phyloP scores from a whole-genome alignment of 2,113 vertebrate species.

The Circaetus cinerascens region DNA sequence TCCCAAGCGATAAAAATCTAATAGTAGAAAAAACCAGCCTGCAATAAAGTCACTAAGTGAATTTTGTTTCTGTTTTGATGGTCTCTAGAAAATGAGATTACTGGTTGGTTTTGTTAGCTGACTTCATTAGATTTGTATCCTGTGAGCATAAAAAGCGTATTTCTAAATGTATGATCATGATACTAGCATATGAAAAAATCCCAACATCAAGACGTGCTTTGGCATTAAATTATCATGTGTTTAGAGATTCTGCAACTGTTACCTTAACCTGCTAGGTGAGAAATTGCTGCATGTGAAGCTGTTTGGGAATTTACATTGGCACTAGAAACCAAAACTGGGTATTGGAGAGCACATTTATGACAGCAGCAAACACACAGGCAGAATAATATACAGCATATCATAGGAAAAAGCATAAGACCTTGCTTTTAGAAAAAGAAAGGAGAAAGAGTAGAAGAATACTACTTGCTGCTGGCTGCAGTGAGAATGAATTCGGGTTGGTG shows the following conservation, averaged over 20 bases:
- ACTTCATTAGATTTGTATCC: not conserved
- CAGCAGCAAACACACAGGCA: not conserved
- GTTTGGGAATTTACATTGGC: not conserved
- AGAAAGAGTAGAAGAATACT: not conserved
- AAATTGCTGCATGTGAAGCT: not conserved
- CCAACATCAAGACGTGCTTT: not conserved
- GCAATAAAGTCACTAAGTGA: not conserved
- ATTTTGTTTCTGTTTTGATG: conserved; percentile 16
- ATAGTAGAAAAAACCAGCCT: not conserved
- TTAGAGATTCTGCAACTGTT: not conserved
- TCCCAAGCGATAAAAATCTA: not conserved
- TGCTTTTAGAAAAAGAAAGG: not conserved
- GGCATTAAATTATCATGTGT: not conserved
- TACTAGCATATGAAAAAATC: not conserved
- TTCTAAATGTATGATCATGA: not conserved
- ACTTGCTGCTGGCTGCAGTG: not conserved
- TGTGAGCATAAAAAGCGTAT: not conserved
- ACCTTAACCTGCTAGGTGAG: not conserved
- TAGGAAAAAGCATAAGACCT: not conserved
- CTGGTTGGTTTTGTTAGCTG: conserved; percentile 17
- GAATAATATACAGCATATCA: not conserved
- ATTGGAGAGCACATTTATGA: not conserved
- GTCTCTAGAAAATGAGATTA: conserved; percentile 11
- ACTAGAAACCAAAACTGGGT: not conserved
- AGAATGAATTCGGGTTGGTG: not conserved